Evolutionary conservation across 2,797 vertebrate genomes (phyloP), one percentile per base, ranked within the genome.

Genomic region (Girardinus metallicus): DNA sequence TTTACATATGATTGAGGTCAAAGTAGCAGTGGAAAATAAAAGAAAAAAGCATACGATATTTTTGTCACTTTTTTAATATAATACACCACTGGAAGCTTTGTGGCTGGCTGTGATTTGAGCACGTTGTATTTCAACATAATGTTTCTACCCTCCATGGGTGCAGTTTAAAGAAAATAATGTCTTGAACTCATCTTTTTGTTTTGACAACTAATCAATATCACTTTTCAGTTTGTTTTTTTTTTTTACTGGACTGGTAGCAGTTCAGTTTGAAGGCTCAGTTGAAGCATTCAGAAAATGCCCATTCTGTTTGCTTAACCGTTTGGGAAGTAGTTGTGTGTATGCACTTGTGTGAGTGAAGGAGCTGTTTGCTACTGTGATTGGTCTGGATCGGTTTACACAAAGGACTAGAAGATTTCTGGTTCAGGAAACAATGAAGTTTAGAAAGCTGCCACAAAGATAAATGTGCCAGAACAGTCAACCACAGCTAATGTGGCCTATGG

Each of bases 281-380:
- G 31, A 81, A 72, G 76, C 80, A 76, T 86, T 71, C 73, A 79
- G 73, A 83, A 88, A 90, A 86, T 85, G 83, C 77, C 83, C 79
- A 34, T 66, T 73, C 29, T 84, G 84, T 90, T 92, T 91, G 85
- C 83, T 86, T 88, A 86, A 87, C 73, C 85, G 82, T 87, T 87
- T 87, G 89, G 86, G 62, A 75, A 83, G 84, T 74, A 44, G 75
- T 23, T 89, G 89, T 92, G 91, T 90, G 89, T 78, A 74, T 79
- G 72, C 70, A 75, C 51, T 78, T 15, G 34, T 90, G 86, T 86
- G 83, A 86, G 88, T 66, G 55, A 87, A 74, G 85, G 84, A 76
- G 83, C 86, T 86, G 78, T 80, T 88, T 86, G 77, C 86, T 78
- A 74, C 87, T 79, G 76, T 78, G 82, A 86, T 85, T 83, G 86